Percentiles rank a stretch among this genome's conserved stretches.
These are phyloP conservation scores for Aspidiotus rigidus DNA, from an alignment of 2,888 invertebrate species.

Conservation along the genomic window DNA sequence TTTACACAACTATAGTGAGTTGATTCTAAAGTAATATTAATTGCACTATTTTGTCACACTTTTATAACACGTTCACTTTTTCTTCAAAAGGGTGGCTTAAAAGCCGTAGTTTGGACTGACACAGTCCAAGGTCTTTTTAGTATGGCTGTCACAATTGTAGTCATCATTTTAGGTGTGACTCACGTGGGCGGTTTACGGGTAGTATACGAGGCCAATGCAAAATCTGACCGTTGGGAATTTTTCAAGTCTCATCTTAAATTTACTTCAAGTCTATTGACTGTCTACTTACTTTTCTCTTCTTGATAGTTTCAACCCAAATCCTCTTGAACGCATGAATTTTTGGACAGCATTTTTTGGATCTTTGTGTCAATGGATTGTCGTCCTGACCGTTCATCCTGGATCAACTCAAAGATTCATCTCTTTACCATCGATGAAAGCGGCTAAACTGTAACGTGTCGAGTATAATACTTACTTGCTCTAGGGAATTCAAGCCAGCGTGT, in stretches of 20 bases:
- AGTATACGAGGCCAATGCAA: slow-evolving; percentile 53
- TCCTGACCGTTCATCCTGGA: slow-evolving; percentile 51
- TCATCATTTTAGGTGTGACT: slow-evolving; percentile 56
- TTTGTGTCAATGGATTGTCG: slow-evolving; percentile 50
- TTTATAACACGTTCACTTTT: too few species aligned
- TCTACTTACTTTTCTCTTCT: not conserved
- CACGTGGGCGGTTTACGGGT: slow-evolving; percentile 55
- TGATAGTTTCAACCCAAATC: slow-evolving; percentile 65
- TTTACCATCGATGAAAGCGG: slow-evolving; percentile 50
- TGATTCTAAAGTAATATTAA: too few species aligned
- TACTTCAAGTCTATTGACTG: too few species aligned
- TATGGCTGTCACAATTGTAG: slow-evolving; percentile 59
- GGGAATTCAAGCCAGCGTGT: too few species aligned
- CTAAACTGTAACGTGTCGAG: slow-evolving; percentile 44
- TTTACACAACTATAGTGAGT: slow-evolving; percentile 81
- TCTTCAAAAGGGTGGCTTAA: slow-evolving; percentile 56
- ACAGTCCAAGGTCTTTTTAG: slow-evolving; percentile 64
- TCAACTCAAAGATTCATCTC: slow-evolving; percentile 54
- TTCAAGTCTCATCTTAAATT: slow-evolving; percentile 50
- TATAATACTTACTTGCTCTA: too few species aligned
- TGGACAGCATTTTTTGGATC: slow-evolving; percentile 67
- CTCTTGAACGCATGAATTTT: slow-evolving; percentile 67
- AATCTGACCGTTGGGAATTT: slow-evolving; percentile 59
- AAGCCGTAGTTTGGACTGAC: slow-evolving; percentile 74
- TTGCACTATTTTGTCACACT: too few species aligned